phyloP scores from a whole-genome alignment of 2,888 invertebrate genomes.

The Gibbula magus region DNA sequence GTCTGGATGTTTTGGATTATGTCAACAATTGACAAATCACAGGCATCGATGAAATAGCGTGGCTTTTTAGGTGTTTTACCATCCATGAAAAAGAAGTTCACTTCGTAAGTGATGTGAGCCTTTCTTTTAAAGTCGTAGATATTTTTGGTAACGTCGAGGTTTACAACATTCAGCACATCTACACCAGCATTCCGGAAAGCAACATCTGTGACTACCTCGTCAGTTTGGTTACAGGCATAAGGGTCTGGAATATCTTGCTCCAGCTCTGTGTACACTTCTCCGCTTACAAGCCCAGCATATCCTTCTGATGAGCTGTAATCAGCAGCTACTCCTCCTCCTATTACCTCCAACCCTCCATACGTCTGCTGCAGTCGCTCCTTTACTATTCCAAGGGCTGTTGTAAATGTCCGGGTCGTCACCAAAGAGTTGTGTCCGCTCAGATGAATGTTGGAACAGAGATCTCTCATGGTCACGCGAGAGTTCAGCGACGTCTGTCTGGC shows the following conservation, averaged over 20 bases:
- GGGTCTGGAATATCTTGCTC: neutral
- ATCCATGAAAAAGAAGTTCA: conserved; percentile 22
- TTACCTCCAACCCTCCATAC: conserved; percentile 30
- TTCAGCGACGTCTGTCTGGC: too few relatives aligned
- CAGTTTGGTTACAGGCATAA: neutral
- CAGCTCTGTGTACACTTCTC: neutral
- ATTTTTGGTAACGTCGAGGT: neutral
- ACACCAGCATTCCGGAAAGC: neutral
- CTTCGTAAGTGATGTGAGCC: conserved; percentile 20
- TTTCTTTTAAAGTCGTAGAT: neutral
- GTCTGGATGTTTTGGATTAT: conserved; percentile 21
- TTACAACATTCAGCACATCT: neutral
- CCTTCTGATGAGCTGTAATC: neutral
- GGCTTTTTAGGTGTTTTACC: conserved; percentile 39
- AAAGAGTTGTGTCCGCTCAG: neutral
- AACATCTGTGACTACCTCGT: neutral
- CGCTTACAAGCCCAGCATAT: conserved; percentile 15
- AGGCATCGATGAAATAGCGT: conserved; percentile 47
- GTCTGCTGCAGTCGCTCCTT: conserved; percentile 25
- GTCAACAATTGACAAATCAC: conserved; percentile 1
- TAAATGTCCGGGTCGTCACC: neutral
- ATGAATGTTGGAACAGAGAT: neutral
- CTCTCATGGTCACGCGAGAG: neutral
- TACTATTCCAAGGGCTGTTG: conserved; percentile 27
- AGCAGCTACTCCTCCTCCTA: conserved; percentile 29